Conservation (phyloP, 1,140 invertebrate genomes). For the Trichonephila clavipes region DNA sequence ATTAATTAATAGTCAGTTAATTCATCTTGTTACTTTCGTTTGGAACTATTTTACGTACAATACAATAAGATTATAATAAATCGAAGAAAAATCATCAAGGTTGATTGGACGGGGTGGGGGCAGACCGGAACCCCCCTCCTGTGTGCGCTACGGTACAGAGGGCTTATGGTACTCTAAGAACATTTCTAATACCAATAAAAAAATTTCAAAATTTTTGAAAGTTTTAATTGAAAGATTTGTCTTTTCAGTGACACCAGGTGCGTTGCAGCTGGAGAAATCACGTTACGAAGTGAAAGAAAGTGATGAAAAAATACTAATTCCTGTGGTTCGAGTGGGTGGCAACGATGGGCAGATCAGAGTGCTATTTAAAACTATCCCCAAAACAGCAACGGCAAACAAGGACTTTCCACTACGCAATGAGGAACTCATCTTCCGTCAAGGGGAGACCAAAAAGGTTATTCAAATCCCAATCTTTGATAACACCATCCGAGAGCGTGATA, state of each 20-base stretch:
- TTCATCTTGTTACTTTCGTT: too few relatives aligned
- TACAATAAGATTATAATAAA: too few relatives aligned
- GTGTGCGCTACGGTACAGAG: too few relatives aligned
- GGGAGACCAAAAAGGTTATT: not conserved
- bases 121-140: too few relatives aligned
- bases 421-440: not conserved
- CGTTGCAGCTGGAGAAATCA: conserved; percentile 84
- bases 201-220: too few relatives aligned
- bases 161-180: too few relatives aligned
- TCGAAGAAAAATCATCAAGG: too few relatives aligned
- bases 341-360: conserved; percentile 12
- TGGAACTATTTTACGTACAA: too few relatives aligned
- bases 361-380: not conserved
- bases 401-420: not conserved
- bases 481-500: not conserved
- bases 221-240: too few relatives aligned
- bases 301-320: conserved; percentile 82
- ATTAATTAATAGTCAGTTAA: too few relatives aligned
- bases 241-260: conserved; percentile 84
- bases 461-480: not conserved
- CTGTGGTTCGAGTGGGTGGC: conserved; percentile 81
- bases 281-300: conserved; percentile 85
- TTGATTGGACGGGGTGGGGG: too few relatives aligned
- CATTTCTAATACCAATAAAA: too few relatives aligned
- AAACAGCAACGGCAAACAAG: not conserved